Evolutionary conservation across 2,113 vertebrate genomes (phyloP).

Genomic region (Bagarius yarrelli): DNA sequence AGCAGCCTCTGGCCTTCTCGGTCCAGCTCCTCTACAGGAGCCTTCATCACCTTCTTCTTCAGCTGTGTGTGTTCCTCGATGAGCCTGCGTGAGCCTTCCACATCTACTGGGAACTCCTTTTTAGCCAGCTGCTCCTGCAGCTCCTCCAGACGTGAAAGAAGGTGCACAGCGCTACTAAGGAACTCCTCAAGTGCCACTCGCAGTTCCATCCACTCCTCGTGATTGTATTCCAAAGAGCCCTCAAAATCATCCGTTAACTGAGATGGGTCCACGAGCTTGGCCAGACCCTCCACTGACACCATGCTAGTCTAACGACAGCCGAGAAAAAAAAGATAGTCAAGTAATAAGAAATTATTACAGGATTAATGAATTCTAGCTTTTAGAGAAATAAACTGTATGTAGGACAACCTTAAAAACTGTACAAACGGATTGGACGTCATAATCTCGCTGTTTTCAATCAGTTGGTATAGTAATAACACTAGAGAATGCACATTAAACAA

Average conservation of each 20-base stretch:
- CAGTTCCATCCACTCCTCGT: constrained; percentile 95
- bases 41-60: constrained; percentile 97
- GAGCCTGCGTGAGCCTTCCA: constrained; percentile 90
- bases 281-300: constrained; percentile 95
- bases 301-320: constrained; percentile 82
- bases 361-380: background rate
- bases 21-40: constrained; percentile 95
- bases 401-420: background rate
- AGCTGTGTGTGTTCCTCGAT: constrained; percentile 96
- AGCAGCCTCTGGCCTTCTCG: constrained; percentile 92
- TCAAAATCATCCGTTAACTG: constrained; percentile 97
- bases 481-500: background rate
- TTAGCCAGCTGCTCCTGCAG: constrained; percentile 91
- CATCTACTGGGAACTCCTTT: constrained; percentile 95
- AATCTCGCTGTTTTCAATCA: background rate
- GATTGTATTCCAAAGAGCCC: constrained; percentile 95
- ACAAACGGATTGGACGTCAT: background rate
- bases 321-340: background rate
- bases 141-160: constrained; percentile 91
- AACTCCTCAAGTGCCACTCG: constrained; percentile 94
- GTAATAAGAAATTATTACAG: background rate
- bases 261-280: constrained; percentile 95
- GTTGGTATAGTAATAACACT: background rate
- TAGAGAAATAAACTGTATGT: background rate
- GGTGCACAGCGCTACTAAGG: constrained; percentile 89